Conservation (phyloP, 1,140 invertebrate species). For the Bombus waltoni region DNA sequence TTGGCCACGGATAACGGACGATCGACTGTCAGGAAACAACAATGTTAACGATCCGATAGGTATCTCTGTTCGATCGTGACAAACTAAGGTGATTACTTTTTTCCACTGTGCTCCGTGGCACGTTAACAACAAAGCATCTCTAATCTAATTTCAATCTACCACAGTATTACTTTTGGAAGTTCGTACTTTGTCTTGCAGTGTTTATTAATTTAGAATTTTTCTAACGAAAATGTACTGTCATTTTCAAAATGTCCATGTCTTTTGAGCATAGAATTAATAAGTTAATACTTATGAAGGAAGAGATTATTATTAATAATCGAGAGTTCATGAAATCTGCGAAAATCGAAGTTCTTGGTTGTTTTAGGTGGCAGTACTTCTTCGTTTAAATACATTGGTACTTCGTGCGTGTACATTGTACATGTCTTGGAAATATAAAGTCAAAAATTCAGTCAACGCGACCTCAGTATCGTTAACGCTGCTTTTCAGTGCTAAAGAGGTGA, state of each 20-base stretch:
- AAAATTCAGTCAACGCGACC: conserved; percentile 41
- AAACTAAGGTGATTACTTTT: conserved; percentile 52
- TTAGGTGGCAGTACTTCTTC: neutral
- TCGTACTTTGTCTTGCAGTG: conserved; percentile 31
- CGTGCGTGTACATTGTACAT: conserved; percentile 20
- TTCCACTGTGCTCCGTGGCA: conserved; percentile 54
- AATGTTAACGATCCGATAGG: conserved; percentile 47
- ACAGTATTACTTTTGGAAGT: conserved; percentile 63
- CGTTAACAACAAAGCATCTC: conserved; percentile 67
- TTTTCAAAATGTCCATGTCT: too few relatives aligned
- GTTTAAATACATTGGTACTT: conserved; percentile 12
- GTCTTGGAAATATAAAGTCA: conserved; percentile 24
- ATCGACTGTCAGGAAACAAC: conserved; percentile 88
- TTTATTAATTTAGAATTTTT: conserved; percentile 12
- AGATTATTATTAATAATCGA: neutral
- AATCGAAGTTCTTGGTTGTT: neutral
- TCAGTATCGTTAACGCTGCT: conserved; percentile 44
- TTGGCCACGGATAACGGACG: conserved; percentile 96
- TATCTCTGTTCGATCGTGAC: neutral
- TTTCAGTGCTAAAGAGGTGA: conserved; percentile 64
- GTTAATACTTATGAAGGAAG: too few relatives aligned
- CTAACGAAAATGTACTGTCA: conserved; percentile 38
- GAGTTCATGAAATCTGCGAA: neutral
- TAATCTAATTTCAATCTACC: conserved; percentile 72
- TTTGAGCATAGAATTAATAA: too few relatives aligned